Base-by-base conservation (phyloP, 2,888 invertebrate species). In the Zygothrica quintamaculata region DNA sequence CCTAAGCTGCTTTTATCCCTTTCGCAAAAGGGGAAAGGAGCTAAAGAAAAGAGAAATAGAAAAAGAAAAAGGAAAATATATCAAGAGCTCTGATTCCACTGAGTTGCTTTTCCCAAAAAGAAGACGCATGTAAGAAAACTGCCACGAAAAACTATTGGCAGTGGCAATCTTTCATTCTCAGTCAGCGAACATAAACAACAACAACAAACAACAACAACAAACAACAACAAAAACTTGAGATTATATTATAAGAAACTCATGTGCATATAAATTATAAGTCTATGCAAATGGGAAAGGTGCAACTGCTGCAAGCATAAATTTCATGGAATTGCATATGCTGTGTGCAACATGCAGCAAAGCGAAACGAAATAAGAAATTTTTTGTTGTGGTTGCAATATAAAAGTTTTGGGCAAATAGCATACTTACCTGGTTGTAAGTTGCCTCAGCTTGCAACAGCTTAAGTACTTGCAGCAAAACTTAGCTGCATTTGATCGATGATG, bases 221-320 rank as follows among this genome's bases (percentile, higher is more conserved):
- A 6, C 31, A 37, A 11, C 12, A 31, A 16, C 11, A 36, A n/a
- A 13, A 44, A 16, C 48, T 53, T 36, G 13, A 29, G 51, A 61
- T 56, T 40, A 26, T 52, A 55, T 39, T 61, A 61, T 48, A 57
- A 57, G 62, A 61, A 69, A 58, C 62, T 71, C 58, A 36, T 58
- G 53, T 44, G 55, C 58, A 68, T 55, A 68, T 73, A 74, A 73
- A 68, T 68, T 48, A 58, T 25, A 31, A 55, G 51, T 40, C 57
- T 58, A 71, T 58, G 74, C 40, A 62, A 71, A 71, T 73, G 36
- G 7, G 13, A 39, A 31, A 34, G 33, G 8, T 48, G 59, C 31
- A 53, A 16, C 37, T 58, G 66, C 48, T 48, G 61, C 47, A 53
- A 25, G 42, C 47, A 47, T 53, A 62, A 61, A 62, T 62, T 62